A percentile compares a stretch with the other conserved stretches of the same genome.
Conservation (phyloP, 2,888 invertebrate genomes). For the Junonia oenone region DNA sequence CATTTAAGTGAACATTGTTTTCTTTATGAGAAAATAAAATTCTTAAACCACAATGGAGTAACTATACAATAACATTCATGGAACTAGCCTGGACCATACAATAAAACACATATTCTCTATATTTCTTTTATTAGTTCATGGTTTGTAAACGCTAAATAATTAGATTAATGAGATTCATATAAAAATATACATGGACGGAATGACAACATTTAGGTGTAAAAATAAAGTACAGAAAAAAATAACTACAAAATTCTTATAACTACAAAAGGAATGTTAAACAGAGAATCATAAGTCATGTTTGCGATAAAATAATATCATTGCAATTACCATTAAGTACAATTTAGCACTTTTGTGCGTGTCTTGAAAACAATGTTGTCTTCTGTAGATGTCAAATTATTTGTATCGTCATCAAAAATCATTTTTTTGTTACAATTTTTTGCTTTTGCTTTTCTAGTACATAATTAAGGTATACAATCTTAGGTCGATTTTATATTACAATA, state of each 20-base stretch:
- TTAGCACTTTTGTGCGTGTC: neutral
- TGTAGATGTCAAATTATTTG: neutral
- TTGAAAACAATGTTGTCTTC: neutral
- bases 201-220: slow-evolving; percentile 29
- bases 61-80: no score
- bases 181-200: slow-evolving; percentile 54
- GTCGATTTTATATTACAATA: no score
- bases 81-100: neutral
- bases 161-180: slow-evolving; percentile 39
- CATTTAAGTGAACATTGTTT: no score
- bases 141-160: slow-evolving; percentile 22
- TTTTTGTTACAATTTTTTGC: no score
- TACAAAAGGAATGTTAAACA: slow-evolving; percentile 7
- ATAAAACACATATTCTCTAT: slow-evolving; percentile 18
- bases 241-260: slow-evolving; percentile 6
- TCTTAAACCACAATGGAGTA: no score
- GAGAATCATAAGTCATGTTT: neutral
- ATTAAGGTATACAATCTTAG: no score
- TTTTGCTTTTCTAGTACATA: no score
- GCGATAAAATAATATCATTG: neutral
- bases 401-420: neutral
- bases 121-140: slow-evolving; percentile 32
- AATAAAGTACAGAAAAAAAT: neutral
- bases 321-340: neutral
- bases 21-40: no score